Conservation (phyloP, 30 jellyfish, hydroid and myxozoan genomes). For the Calvadosia cruxmelitensis region DNA sequence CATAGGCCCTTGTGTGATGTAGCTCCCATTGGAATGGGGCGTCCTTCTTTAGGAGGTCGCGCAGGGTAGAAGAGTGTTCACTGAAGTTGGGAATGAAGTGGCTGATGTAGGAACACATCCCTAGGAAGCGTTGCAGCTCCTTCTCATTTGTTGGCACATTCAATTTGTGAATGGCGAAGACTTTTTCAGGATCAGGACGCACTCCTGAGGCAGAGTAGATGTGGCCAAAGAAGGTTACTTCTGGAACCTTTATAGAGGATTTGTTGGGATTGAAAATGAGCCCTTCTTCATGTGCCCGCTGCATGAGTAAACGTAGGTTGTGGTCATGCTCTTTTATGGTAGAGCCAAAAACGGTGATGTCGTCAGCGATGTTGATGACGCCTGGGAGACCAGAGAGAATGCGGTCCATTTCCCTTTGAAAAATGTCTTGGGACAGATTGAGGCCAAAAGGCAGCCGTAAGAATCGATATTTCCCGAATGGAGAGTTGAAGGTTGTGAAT, state of each 20-base stretch:
- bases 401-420: conserved; percentile 22
- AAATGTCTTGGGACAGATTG: conserved; percentile 34
- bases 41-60: conserved; percentile 17
- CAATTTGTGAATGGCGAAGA: background rate
- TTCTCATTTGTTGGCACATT: background rate
- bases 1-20: conserved; percentile 19
- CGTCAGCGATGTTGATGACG: conserved; percentile 11
- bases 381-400: conserved; percentile 30
- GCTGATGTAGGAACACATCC: conserved; percentile 14
- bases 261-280: conserved; percentile 11
- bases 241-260: conserved; percentile 11
- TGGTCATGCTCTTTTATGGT: conserved; percentile 7
- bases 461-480: conserved; percentile 56
- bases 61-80: conserved; percentile 21
- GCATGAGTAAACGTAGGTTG: background rate
- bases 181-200: background rate
- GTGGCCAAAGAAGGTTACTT: conserved; percentile 24
- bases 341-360: conserved; percentile 36
- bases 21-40: conserved; percentile 9
- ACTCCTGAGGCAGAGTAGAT: conserved; percentile 3
- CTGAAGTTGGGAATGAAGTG: conserved; percentile 26
- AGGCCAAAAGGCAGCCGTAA: conserved; percentile 50
- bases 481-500: conserved; percentile 42
- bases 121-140: conserved; percentile 12
- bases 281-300: conserved; percentile 18